phyloP scores from a whole-genome alignment of 2,113 vertebrate genomes.

The Vicugna pacos region DNA sequence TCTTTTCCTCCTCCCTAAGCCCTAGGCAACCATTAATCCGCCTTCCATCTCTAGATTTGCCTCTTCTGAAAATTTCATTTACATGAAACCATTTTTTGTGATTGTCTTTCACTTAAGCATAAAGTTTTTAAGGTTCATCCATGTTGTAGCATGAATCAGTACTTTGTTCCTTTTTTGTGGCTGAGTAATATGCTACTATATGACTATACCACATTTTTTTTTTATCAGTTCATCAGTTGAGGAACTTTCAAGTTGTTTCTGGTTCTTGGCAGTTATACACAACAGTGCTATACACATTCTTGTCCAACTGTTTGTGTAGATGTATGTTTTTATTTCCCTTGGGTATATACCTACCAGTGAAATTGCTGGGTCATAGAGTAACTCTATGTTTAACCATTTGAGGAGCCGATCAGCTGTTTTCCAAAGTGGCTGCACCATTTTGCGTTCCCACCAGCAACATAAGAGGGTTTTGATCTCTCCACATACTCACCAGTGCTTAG shows the following conservation, averaged over 20 bases:
- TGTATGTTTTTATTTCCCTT: conserved; percentile 17
- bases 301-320: neutral
- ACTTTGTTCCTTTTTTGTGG: neutral
- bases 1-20: neutral
- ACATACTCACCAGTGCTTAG: neutral
- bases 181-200: neutral
- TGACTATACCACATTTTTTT: neutral
- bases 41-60: neutral
- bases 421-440: neutral
- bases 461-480: neutral
- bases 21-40: neutral
- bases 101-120: neutral
- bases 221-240: neutral
- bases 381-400: neutral
- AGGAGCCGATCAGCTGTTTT: neutral
- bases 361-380: neutral
- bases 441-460: neutral
- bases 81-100: neutral
- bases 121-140: neutral
- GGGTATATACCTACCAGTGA: neutral
- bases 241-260: neutral
- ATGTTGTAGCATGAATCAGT: neutral
- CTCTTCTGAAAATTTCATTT: neutral
- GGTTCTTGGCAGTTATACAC: neutral
- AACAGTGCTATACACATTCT: neutral